phyloP scores from a whole-genome alignment of 2,113 vertebrate species.

The Haliaeetus leucogaster region DNA sequence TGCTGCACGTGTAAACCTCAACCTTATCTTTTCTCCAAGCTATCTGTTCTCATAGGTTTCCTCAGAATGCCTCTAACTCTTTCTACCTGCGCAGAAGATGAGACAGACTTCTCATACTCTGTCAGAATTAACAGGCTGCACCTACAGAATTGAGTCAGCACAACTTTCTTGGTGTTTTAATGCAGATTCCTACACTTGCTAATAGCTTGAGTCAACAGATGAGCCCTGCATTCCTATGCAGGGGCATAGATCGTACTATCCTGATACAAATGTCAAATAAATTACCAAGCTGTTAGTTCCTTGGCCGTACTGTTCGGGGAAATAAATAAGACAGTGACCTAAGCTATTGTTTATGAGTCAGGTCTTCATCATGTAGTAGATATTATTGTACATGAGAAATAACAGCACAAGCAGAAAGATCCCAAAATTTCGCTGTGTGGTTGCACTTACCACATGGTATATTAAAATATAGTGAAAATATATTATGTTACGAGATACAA shows the following conservation, averaged over 20 bases:
- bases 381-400: conserved; percentile 24
- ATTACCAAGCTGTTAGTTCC: not conserved
- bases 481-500: conserved; percentile 54
- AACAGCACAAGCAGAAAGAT: conserved; percentile 8
- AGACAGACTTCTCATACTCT: not conserved
- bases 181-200: not conserved
- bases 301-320: not conserved
- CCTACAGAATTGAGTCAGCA: conserved; percentile 7
- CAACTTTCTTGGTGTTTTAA: not conserved
- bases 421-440: conserved; percentile 10
- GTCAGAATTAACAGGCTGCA: not conserved
- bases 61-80: not conserved
- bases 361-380: conserved; percentile 16
- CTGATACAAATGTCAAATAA: conserved; percentile 49
- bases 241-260: not conserved
- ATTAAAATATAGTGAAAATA: conserved; percentile 67
- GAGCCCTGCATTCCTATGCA: not conserved
- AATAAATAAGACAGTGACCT: conserved; percentile 44
- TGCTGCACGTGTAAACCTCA: not conserved
- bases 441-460: conserved; percentile 28
- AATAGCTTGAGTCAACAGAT: conserved; percentile 31
- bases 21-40: not conserved
- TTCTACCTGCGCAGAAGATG: not conserved
- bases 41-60: not conserved
- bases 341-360: conserved; percentile 45